Evolutionary conservation across 2,113 vertebrate species (phyloP), one percentile per base, ranked within the genome.

Genomic region (Rhinolophus sinicus): DNA sequence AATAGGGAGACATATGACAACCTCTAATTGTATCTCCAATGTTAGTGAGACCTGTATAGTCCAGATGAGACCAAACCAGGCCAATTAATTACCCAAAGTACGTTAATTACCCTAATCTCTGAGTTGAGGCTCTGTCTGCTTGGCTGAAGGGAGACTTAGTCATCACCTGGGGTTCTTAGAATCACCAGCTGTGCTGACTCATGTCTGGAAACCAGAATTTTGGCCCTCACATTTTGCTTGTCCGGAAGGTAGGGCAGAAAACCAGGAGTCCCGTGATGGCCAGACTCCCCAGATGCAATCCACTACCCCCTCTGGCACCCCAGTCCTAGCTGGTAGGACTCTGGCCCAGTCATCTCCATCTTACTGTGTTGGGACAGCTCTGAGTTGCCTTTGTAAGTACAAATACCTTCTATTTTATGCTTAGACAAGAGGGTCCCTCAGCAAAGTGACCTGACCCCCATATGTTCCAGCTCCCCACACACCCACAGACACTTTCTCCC

Each of bases 161-260:
- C 95, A 95, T 24, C 4, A 30, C 80, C 87, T 78, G 78, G 60
- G 60, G 54, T 67, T 67, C 38, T 70, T 4, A 52, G 52, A 40
- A 50, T 70, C 87, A 22, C 50, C 92, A 40, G 6, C 19, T 30
- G 12, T 80, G 47, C 95, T 93, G 93, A 98, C 62, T 97, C 91
- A 70, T 47, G 95, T 97, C 95, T 98, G 83, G 70, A 95, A 86
- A 62, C 47, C 10, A 60, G 87, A 60, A 72, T 30, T 83, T 72
- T 24, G n/a, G 64, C 47, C 76, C 77, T 83, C 56, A 16, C 40
- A 14, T 72, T 54, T 72, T 78, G 44, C 60, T 90, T 38, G 15
- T 86, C 33, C 8, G 26, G 8, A 82, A 67, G 30, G 4, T 69
- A 65, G 19, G 28, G 52, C 28, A 76, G 38, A 78, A 90, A 93